Evolutionary conservation across 2,888 invertebrate genomes (phyloP).

Genomic region (Andrena chrysosceles): DNA sequence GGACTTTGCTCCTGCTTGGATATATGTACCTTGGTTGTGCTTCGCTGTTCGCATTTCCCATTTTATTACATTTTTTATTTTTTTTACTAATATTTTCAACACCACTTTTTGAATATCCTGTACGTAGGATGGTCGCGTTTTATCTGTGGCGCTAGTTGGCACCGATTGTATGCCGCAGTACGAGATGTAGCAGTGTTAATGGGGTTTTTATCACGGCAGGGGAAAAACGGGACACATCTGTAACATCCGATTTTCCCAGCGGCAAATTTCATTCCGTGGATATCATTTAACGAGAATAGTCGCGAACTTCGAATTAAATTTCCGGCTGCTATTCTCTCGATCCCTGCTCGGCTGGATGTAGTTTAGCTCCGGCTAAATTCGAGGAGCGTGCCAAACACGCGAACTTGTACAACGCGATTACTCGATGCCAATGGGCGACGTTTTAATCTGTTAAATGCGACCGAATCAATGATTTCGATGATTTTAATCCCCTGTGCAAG

Average conservation of each 20-base stretch:
- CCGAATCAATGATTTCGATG: constrained; percentile 18
- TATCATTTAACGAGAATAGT: constrained; percentile 63
- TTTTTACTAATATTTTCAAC: too few species aligned
- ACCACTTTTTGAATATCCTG: too few species aligned
- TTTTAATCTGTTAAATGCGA: constrained; percentile 37
- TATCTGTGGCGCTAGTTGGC: too few species aligned
- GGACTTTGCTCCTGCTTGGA: background rate
- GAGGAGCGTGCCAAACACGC: constrained; percentile 51
- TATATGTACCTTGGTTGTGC: too few species aligned
- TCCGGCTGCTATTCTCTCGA: constrained; percentile 46
- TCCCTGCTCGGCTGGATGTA: constrained; percentile 37
- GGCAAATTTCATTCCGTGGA: constrained; percentile 65
- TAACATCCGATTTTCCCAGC: constrained; percentile 34
- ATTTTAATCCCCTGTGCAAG: background rate
- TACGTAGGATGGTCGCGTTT: too few species aligned
- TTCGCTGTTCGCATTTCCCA: too few species aligned
- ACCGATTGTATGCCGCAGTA: too few species aligned
- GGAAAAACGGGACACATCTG: constrained; percentile 28
- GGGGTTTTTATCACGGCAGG: background rate
- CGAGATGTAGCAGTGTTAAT: background rate
- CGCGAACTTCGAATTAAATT: constrained; percentile 66
- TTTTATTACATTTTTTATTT: too few species aligned
- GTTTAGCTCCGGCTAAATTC: constrained; percentile 36
- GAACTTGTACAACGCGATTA: constrained; percentile 56
- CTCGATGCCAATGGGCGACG: background rate